Evolutionary conservation across 2,888 invertebrate species (phyloP).

Genomic region (Auanema sp.): DNA sequence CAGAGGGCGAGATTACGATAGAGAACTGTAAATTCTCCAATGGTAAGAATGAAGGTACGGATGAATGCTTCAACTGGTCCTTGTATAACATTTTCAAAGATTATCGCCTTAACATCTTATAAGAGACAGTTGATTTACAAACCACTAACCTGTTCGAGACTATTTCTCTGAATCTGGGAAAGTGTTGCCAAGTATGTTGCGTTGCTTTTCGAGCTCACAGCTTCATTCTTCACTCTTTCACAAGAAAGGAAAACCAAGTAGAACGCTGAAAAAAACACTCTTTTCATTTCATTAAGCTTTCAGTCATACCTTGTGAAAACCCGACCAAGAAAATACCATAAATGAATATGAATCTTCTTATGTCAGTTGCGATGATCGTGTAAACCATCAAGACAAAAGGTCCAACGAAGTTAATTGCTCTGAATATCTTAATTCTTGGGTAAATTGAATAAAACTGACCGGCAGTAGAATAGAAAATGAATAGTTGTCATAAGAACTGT

Average conservation of each 20-base stretch:
- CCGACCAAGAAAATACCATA: slow-evolving; percentile 95
- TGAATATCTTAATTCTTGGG: slow-evolving; percentile 17
- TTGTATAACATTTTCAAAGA: slow-evolving; percentile 33
- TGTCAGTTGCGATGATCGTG: slow-evolving; percentile 77
- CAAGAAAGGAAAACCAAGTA: slow-evolving; percentile 86
- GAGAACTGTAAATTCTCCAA: slow-evolving; percentile 71
- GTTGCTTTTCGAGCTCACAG: slow-evolving; percentile 18
- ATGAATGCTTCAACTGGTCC: slow-evolving; percentile 66
- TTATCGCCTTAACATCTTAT: slow-evolving; percentile 11
- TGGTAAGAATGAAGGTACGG: slow-evolving; percentile 97
- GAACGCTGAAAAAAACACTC: slow-evolving; percentile 69
- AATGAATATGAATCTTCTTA: slow-evolving; percentile 84
- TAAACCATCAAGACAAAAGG: slow-evolving; percentile 99
- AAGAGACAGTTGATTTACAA: not conserved
- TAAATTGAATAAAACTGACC: slow-evolving; percentile 15
- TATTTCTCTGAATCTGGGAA: not conserved
- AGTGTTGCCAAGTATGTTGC: slow-evolving; percentile 23
- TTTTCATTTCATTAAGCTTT: not conserved
- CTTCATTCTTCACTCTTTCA: slow-evolving; percentile 30
- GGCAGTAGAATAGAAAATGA: slow-evolving; percentile 44
- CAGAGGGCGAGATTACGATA: slow-evolving; percentile 48
- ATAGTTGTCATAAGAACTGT: slow-evolving; percentile 41
- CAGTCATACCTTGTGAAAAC: slow-evolving; percentile 83
- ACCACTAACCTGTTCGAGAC: not conserved
- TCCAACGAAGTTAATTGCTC: slow-evolving; percentile 74